Evolutionary conservation across 2,888 invertebrate genomes (phyloP).

Genomic region (Nipponacmea schrenckii): DNA sequence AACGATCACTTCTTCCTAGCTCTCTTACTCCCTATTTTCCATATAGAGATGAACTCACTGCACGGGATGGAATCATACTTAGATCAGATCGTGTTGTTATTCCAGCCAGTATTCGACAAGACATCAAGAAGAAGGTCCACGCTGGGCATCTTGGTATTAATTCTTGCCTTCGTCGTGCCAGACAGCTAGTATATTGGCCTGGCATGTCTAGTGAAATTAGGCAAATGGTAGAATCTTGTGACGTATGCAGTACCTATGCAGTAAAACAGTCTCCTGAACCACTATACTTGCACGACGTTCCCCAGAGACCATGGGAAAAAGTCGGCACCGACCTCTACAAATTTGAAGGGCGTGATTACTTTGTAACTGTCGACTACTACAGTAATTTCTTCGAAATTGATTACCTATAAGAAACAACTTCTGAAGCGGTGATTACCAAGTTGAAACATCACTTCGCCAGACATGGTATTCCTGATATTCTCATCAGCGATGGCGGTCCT

Average conservation of each 20-base stretch:
- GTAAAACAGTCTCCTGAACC: constrained; percentile 26
- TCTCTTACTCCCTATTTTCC: constrained; percentile 11
- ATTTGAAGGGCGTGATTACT: constrained; percentile 29
- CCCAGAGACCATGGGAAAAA: constrained; percentile 35
- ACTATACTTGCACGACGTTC: constrained; percentile 26
- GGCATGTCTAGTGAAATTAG: constrained; percentile 31
- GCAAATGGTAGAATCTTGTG: constrained; percentile 30
- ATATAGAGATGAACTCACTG: constrained; percentile 20
- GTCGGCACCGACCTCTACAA: constrained; percentile 39
- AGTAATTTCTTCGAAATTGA: constrained; percentile 37
- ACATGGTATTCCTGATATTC: constrained; percentile 24
- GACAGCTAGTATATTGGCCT: constrained; percentile 31
- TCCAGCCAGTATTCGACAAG: not conserved
- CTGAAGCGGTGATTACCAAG: constrained; percentile 31
- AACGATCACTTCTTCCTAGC: not conserved
- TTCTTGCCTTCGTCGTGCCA: constrained; percentile 13
- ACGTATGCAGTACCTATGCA: constrained; percentile 21
- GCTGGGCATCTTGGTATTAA: constrained; percentile 23
- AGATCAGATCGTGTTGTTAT: not conserved
- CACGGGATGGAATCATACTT: not conserved
- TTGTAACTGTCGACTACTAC: constrained; percentile 37
- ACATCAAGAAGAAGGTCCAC: constrained; percentile 15
- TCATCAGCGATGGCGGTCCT: constrained; percentile 21
- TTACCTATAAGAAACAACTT: constrained; percentile 23
- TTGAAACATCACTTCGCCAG: constrained; percentile 32